Evolutionary conservation across 2,113 vertebrate species (phyloP), one percentile per base, ranked within the genome.

Genomic region (Myiozetetes cayanensis): DNA sequence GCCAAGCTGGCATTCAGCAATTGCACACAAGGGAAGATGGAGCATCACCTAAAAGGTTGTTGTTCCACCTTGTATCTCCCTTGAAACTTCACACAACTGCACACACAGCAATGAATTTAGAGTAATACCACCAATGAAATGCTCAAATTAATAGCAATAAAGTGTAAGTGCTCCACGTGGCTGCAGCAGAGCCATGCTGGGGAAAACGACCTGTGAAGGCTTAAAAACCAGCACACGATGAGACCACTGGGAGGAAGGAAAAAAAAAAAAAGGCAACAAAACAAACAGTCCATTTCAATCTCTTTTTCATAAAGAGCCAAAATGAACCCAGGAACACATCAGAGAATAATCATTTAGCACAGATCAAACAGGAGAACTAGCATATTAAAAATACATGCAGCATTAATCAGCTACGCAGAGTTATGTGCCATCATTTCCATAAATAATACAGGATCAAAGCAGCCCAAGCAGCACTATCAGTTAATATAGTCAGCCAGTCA

Each of bases 361-460:
- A 97, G 96, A 96, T 95, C 96, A 96, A 95, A 95, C 80, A 96
- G 94, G 17, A 93, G 95, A 93, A 93, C 88, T 87, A 68, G 80
- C 86, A 70, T 85, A 96, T 97, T 96, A 94, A 96, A 96, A 94
- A 96, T 94, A 96, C 94, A 97, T 84, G 86, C 93, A 68, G 96
- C 93, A 89, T 95, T 97, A 95, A 97, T 96, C 94, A 97, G 86
- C 94, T 72, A 53, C 68, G 6, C 83, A 61, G 91, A 95, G 88
- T 92, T 96, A 92, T 93, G 65, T 87, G 61, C 76, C 96, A 94
- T 93, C 92, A 96, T 96, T 96, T 95, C 96, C 96, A 96, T 97
- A 97, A 96, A 96, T 96, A 94, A 97, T 95, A 92, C 88, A 41
- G 90, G 96, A 97, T 97, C 96, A 97, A 97, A 96, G 96, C 93